A percentile compares a stretch with the other conserved stretches of the same genome.
These are phyloP conservation scores for Podabrus alpinus DNA, from an alignment of 2,888 invertebrate species.

Conservation along the genomic window DNA sequence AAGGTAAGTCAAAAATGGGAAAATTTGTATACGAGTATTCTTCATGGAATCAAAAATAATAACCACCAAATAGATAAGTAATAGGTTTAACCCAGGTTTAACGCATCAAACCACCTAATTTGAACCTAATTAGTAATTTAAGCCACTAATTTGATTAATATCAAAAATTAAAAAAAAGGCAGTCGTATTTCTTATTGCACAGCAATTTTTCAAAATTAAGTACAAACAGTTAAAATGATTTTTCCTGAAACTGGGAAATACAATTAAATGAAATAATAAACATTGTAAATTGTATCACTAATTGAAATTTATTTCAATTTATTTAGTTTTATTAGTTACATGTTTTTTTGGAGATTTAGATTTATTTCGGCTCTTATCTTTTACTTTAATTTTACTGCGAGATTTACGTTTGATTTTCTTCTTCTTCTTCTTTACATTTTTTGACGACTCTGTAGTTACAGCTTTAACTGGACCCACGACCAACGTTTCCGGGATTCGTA, in stretches of 20 bases:
- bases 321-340: slow-evolving; percentile 26
- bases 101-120: too few species aligned
- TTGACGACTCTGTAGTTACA: slow-evolving; percentile 53
- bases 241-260: background rate
- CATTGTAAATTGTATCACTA: background rate
- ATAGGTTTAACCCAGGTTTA: too few species aligned
- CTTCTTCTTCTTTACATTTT: slow-evolving; percentile 47
- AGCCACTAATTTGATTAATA: too few species aligned
- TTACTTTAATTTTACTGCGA: slow-evolving; percentile 47
- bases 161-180: too few species aligned
- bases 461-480: slow-evolving; percentile 42
- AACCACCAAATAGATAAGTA: too few species aligned
- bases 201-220: too few species aligned
- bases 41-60: too few species aligned
- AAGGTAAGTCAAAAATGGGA: too few species aligned
- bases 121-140: too few species aligned
- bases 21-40: too few species aligned
- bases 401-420: slow-evolving; percentile 43
- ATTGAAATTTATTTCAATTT: background rate
- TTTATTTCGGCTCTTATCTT: slow-evolving; percentile 35
- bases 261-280: background rate
- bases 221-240: too few species aligned
- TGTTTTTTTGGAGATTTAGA: slow-evolving; percentile 43
- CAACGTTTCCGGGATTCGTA: slow-evolving; percentile 53
- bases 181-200: too few species aligned